phyloP scores from a whole-genome alignment of 1,140 invertebrate species.

The Andricus grossulariae region DNA sequence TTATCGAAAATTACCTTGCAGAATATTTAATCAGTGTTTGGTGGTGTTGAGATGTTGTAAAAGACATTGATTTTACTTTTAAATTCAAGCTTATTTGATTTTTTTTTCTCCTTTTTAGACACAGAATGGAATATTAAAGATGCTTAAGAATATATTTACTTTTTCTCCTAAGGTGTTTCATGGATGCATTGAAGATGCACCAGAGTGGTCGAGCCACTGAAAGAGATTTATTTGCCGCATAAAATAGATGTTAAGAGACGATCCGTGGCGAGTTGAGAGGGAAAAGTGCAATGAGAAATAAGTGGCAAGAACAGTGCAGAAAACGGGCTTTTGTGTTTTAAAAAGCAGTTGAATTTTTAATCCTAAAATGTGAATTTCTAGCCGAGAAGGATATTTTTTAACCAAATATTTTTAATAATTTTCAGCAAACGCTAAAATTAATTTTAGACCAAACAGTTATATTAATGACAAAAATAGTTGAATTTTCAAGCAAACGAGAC shows the following conservation, averaged over 20 bases:
- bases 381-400: too few species aligned
- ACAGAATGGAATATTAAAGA: background rate
- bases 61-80: background rate
- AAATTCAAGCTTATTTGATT: background rate
- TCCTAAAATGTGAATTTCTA: too few species aligned
- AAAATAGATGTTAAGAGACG: constrained; percentile 36
- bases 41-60: background rate
- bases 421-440: too few species aligned
- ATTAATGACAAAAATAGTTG: too few species aligned
- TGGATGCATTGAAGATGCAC: background rate
- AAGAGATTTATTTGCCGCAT: constrained; percentile 35
- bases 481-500: too few species aligned
- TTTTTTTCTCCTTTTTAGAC: background rate
- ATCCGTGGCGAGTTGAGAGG: constrained; percentile 19
- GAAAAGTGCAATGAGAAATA: background rate
- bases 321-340: background rate
- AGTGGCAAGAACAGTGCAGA: constrained; percentile 31
- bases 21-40: too few species aligned
- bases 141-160: constrained; percentile 3
- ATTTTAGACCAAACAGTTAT: too few species aligned
- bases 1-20: too few species aligned
- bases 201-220: background rate
- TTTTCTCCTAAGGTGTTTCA: background rate
- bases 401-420: too few species aligned
- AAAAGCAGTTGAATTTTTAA: too few species aligned